These are phyloP conservation scores for Enteromius unitaeniatus DNA, from an alignment of 2,797 vertebrate genomes.

Conservation along the genomic window DNA sequence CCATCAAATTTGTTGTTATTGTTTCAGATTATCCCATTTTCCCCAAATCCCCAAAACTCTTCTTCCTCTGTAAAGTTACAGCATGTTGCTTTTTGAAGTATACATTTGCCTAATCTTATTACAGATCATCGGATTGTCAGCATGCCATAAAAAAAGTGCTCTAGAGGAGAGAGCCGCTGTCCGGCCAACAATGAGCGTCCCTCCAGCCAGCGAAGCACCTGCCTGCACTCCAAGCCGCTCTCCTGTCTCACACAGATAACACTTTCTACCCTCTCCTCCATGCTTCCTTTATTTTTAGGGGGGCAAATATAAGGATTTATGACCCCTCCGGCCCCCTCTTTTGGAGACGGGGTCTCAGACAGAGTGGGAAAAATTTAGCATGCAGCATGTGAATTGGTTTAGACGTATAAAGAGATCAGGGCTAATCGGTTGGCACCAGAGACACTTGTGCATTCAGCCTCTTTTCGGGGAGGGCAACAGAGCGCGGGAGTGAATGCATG, in stretches of 20 bases:
- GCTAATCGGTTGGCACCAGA: slow-evolving; percentile 85
- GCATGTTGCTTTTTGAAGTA: slow-evolving; percentile 95
- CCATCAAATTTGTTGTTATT: background rate
- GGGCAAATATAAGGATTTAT: slow-evolving; percentile 31
- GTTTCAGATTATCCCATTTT: background rate
- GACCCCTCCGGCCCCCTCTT: slow-evolving; percentile 68
- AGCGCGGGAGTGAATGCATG: slow-evolving; percentile 48
- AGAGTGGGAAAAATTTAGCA: slow-evolving; percentile 75
- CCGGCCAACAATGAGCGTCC: slow-evolving; percentile 77
- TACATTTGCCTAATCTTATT: slow-evolving; percentile 99
- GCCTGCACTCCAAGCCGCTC: slow-evolving; percentile 77
- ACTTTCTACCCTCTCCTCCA: slow-evolving; percentile 68
- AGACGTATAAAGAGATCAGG: slow-evolving; percentile 84
- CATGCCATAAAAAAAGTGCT: slow-evolving; percentile 83
- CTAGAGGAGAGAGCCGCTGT: slow-evolving; percentile 86
- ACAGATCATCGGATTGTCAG: slow-evolving; percentile 81
- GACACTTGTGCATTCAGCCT: slow-evolving; percentile 79
- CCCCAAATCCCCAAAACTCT: background rate
- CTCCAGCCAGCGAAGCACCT: slow-evolving; percentile 80
- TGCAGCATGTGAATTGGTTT: slow-evolving; percentile 73
- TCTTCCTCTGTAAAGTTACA: slow-evolving; percentile 72
- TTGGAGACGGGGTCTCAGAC: slow-evolving; percentile 50
- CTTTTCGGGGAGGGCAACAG: slow-evolving; percentile 47
- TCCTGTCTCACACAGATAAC: slow-evolving; percentile 83
- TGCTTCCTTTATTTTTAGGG: slow-evolving; percentile 44